A percentile compares a stretch with the other conserved stretches of the same genome.
phyloP scores from a whole-genome alignment of 2,888 invertebrate genomes.

The Cabera pusaria region DNA sequence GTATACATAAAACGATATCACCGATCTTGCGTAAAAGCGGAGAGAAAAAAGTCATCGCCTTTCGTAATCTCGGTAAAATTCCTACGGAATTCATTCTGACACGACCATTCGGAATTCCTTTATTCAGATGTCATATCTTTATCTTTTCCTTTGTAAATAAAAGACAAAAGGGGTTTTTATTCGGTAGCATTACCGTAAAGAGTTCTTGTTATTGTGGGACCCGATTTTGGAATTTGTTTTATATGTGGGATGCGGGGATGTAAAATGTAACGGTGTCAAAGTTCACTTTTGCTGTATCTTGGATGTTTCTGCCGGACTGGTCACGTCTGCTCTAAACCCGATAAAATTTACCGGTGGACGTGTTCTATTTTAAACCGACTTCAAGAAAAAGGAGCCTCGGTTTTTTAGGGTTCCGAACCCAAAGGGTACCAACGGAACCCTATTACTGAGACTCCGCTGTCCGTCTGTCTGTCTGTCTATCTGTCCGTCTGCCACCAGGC shows the following conservation, averaged over 20 bases:
- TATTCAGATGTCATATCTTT: conserved; percentile 52
- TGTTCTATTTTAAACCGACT: too few species aligned
- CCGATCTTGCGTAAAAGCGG: conserved; percentile 7
- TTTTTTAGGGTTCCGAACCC: too few species aligned
- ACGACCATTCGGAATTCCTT: conserved; percentile 38
- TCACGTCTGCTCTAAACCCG: too few species aligned
- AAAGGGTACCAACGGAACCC: too few species aligned
- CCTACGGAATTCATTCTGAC: conserved; percentile 36
- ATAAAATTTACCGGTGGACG: too few species aligned
- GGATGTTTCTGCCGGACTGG: too few species aligned
- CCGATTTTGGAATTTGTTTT: conserved; percentile 31
- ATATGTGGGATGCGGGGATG: conserved; percentile 14
- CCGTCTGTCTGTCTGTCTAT: too few species aligned
- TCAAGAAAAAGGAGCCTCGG: too few species aligned
- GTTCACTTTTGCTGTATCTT: too few species aligned
- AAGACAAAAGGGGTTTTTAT: conserved; percentile 47
- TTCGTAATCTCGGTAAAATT: conserved; percentile 26
- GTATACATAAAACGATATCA: conserved; percentile 8
- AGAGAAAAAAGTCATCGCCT: conserved; percentile 16
- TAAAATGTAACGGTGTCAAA: conserved; percentile 3
- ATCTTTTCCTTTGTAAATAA: conserved; percentile 51
- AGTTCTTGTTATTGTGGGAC: conserved; percentile 24
- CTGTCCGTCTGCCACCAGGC: too few species aligned
- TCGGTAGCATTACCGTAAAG: conserved; percentile 27
- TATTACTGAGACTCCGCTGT: too few species aligned